Percentiles rank a stretch among this genome's conserved stretches.
Conservation (phyloP, 2,888 invertebrate species). For the Drosophila helvetica region DNA sequence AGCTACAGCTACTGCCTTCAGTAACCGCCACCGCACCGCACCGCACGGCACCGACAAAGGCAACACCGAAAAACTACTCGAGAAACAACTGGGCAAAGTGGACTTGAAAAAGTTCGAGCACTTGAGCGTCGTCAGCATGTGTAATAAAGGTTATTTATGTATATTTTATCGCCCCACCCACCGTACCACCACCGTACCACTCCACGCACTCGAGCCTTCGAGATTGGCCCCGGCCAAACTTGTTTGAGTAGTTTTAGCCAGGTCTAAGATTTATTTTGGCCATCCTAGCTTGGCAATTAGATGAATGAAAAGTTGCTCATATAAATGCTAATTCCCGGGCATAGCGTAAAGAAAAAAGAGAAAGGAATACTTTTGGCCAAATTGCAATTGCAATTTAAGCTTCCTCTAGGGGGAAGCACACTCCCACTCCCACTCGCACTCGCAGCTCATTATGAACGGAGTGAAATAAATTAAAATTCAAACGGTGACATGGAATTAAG, state of each 20-base stretch:
- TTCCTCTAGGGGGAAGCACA: slow-evolving; percentile 31
- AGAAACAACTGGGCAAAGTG: slow-evolving; percentile 75
- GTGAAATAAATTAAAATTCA: slow-evolving; percentile 65
- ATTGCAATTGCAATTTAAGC: slow-evolving; percentile 54
- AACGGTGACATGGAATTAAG: slow-evolving; percentile 70
- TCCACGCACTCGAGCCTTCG: slow-evolving; percentile 7
- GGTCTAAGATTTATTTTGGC: slow-evolving; percentile 69
- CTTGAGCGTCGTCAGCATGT: slow-evolving; percentile 73
- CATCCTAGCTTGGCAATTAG: slow-evolving; percentile 66
- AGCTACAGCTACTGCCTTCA: slow-evolving; percentile 4
- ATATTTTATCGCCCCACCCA: slow-evolving; percentile 66
- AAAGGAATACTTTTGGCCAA: slow-evolving; percentile 19
- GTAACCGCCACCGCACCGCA: too few species aligned
- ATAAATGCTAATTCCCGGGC: slow-evolving; percentile 66
- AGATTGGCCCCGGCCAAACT: slow-evolving; percentile 56
- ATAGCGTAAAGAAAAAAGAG: background rate
- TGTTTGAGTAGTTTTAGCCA: slow-evolving; percentile 44
- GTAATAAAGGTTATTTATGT: slow-evolving; percentile 79
- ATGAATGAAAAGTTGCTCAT: slow-evolving; percentile 69
- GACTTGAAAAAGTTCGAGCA: slow-evolving; percentile 77
- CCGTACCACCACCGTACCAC: slow-evolving; percentile 3
- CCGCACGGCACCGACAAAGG: slow-evolving; percentile 19
- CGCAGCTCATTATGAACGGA: slow-evolving; percentile 36
- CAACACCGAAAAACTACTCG: slow-evolving; percentile 64
- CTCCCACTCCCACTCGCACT: background rate